These are phyloP conservation scores for Echinarachnius parma DNA, from an alignment of 53 echinoderm and acorn worm species.

Conservation along the genomic window DNA sequence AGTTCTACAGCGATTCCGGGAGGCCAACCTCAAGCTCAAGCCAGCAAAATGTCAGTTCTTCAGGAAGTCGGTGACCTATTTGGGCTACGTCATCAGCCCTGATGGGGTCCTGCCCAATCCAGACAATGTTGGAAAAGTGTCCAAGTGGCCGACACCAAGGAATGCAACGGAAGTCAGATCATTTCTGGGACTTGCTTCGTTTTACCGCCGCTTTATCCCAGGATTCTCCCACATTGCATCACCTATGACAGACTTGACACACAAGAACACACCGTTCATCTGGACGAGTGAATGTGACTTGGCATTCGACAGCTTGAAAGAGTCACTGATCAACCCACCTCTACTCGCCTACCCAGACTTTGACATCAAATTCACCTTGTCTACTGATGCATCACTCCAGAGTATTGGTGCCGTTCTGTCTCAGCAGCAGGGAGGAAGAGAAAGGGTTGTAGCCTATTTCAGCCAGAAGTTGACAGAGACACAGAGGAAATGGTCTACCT, in stretches of 20 bases:
- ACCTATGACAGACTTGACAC: no score
- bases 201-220: constrained; percentile 13
- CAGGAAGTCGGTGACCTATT: constrained; percentile 17
- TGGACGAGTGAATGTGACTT: constrained; percentile 39
- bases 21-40: constrained; percentile 30
- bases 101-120: background rate
- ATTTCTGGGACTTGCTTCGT: constrained; percentile 9
- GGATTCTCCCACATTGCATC: constrained; percentile 8
- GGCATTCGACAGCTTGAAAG: constrained; percentile 39
- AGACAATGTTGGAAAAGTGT: background rate
- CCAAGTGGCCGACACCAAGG: background rate
- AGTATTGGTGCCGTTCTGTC: constrained; percentile 34
- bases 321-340: constrained; percentile 26
- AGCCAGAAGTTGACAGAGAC: constrained; percentile 8
- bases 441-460: constrained; percentile 23
- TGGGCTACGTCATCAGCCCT: constrained; percentile 16
- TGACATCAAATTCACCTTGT: constrained; percentile 32
- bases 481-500: constrained; percentile 18
- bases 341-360: constrained; percentile 37
- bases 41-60: constrained; percentile 18
- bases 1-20: constrained; percentile 38
- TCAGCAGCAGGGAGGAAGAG: constrained; percentile 30
- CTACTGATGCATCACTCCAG: constrained; percentile 26
- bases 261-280: no score
- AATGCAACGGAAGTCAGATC: background rate